Evolutionary conservation across 2,113 vertebrate species (phyloP).

Genomic region (Coregonus clupeaformis): DNA sequence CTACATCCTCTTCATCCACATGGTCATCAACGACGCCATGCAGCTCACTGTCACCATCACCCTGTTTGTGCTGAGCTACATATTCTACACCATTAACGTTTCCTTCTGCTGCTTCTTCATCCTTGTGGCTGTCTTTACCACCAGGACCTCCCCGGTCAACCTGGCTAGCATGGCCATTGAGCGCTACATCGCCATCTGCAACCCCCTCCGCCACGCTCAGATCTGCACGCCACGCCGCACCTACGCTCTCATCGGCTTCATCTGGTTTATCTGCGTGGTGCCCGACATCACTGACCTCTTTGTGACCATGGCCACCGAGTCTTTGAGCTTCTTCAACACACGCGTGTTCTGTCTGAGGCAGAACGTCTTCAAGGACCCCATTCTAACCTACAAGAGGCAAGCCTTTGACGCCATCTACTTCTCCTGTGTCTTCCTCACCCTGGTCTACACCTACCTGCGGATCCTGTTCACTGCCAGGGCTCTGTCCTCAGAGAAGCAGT

Average conservation of each 20-base stretch:
- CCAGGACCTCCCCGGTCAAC: conserved; percentile 67
- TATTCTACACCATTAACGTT: conserved; percentile 65
- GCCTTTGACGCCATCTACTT: conserved; percentile 71
- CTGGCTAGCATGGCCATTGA: conserved; percentile 73
- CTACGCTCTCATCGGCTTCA: conserved; percentile 54
- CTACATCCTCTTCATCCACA: conserved; percentile 78
- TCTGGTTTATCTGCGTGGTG: conserved; percentile 64
- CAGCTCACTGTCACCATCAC: conserved; percentile 65
- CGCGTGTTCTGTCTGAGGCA: conserved; percentile 64
- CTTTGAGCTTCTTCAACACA: conserved; percentile 65
- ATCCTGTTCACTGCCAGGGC: conserved; percentile 61
- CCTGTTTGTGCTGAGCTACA: conserved; percentile 70
- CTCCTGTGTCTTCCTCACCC: conserved; percentile 64
- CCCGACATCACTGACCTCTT: conserved; percentile 70
- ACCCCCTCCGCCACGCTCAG: conserved; percentile 59
- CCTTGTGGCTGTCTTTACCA: conserved; percentile 72
- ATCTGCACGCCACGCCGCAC: conserved; percentile 68
- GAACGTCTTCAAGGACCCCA: conserved; percentile 66
- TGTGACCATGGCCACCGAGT: conserved; percentile 59
- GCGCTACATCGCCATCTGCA: conserved; percentile 69
- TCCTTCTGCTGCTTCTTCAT: conserved; percentile 70
- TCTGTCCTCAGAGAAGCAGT: conserved; percentile 50
- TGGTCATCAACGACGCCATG: conserved; percentile 73
- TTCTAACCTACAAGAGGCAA: conserved; percentile 53
- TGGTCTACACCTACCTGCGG: conserved; percentile 69